These are phyloP conservation scores for Carettochelys insculpta DNA, from an alignment of 2,113 vertebrate species.

Conservation along the genomic window DNA sequence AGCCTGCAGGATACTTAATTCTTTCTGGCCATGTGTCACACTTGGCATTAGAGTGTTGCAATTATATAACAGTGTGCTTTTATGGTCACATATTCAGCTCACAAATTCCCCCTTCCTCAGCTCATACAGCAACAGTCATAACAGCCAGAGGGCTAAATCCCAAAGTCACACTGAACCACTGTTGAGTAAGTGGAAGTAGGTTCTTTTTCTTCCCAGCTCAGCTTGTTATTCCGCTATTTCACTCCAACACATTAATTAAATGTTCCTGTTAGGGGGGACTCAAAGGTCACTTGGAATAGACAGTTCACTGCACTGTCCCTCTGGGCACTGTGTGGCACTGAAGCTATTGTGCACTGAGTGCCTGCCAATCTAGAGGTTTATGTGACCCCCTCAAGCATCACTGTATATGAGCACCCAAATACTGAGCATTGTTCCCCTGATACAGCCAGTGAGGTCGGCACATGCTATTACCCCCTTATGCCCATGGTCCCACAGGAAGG, in stretches of 20 bases:
- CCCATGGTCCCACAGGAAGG: fast-evolving
- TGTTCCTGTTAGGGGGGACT: slow-evolving; percentile 10
- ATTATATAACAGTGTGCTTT: too few relatives aligned
- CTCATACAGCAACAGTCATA: not conserved
- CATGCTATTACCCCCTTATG: not conserved
- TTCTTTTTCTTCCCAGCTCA: not conserved
- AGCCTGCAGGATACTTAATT: too few relatives aligned
- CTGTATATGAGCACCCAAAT: not conserved
- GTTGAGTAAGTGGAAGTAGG: not conserved
- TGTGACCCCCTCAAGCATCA: not conserved
- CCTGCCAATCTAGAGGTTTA: not conserved
- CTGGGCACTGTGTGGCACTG: not conserved
- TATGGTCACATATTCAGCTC: too few relatives aligned
- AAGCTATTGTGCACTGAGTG: not conserved
- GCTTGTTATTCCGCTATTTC: not conserved
- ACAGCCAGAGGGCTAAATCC: not conserved
- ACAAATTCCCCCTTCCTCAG: not conserved
- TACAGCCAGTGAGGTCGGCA: not conserved
- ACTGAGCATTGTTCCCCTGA: not conserved
- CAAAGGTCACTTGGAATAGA: not conserved
- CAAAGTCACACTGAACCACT: not conserved
- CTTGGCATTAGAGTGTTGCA: too few relatives aligned
- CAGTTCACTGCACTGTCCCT: not conserved
- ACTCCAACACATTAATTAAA: not conserved
- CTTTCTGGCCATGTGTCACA: too few relatives aligned